Percentiles rank a stretch among this genome's conserved stretches.
Conservation (phyloP, 2,888 invertebrate genomes). For the Caenorhabditis sp. region DNA sequence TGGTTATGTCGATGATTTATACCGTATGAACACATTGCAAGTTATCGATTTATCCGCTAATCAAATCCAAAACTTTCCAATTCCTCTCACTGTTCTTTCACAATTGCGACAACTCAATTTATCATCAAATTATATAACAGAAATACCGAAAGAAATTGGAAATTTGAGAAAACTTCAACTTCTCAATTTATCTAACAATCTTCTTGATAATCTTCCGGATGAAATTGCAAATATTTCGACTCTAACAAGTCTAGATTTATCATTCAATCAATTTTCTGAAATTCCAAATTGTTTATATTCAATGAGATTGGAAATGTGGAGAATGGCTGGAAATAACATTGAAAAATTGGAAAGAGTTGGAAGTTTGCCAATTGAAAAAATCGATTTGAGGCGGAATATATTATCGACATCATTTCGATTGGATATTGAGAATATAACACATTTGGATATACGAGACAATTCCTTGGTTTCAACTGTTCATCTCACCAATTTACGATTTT, state of each 20-base stretch:
- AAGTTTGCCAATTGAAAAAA: constrained; percentile 4
- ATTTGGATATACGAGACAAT: constrained; percentile 73
- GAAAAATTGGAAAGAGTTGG: constrained; percentile 29
- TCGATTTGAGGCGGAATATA: constrained; percentile 42
- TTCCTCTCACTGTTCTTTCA: constrained; percentile 68
- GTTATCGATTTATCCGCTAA: constrained; percentile 73
- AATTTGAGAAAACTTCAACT: constrained; percentile 37
- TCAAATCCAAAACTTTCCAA: constrained; percentile 71
- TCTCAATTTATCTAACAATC: constrained; percentile 61
- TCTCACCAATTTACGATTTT: constrained; percentile 70
- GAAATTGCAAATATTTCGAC: constrained; percentile 44
- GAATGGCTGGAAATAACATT: constrained; percentile 44
- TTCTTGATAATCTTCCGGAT: constrained; percentile 50
- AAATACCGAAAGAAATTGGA: constrained; percentile 70
- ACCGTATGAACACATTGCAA: constrained; percentile 70
- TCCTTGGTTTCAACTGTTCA: constrained; percentile 66
- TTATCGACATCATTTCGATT: constrained; percentile 39
- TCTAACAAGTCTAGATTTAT: constrained; percentile 51
- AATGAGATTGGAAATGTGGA: constrained; percentile 19
- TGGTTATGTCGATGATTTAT: constrained; percentile 73
- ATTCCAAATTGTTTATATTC: not conserved
- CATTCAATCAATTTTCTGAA: constrained; percentile 58
- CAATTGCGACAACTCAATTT: constrained; percentile 51
- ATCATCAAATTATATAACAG: constrained; percentile 52
- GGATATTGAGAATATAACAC: constrained; percentile 48